phyloP scores from a whole-genome alignment of 2,888 invertebrate species.

The Andrena marginata region DNA sequence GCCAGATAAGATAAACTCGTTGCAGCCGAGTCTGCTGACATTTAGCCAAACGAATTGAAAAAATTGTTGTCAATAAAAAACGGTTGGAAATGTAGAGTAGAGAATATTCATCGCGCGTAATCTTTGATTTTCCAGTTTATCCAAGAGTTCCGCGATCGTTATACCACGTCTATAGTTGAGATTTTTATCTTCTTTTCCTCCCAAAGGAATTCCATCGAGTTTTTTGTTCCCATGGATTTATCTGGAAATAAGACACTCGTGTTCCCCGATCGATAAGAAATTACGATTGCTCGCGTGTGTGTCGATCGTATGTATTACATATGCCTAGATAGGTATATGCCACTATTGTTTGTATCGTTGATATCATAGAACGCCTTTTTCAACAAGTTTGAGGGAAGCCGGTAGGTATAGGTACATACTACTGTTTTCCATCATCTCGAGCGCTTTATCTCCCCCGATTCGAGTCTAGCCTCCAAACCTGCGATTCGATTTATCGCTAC shows the following conservation, averaged over 20 bases:
- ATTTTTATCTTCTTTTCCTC: no score
- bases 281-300: not conserved
- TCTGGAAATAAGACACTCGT: not conserved
- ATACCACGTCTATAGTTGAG: not conserved
- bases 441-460: not conserved
- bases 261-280: not conserved
- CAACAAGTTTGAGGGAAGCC: no score
- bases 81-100: not conserved
- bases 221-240: not conserved
- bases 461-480: not conserved
- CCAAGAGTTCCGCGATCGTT: not conserved
- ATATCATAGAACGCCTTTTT: not conserved
- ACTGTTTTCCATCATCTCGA: slow-evolving; percentile 5
- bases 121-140: not conserved
- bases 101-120: not conserved
- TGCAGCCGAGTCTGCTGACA: not conserved
- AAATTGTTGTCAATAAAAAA: not conserved
- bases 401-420: no score
- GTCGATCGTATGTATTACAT: not conserved
- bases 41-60: slow-evolving; percentile 5
- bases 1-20: slow-evolving; percentile 62
- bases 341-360: not conserved
- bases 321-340: not conserved
- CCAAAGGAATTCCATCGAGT: not conserved
- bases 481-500: not conserved